These are phyloP conservation scores for Romanogobio albipinnatus DNA, from an alignment of 2,113 vertebrate genomes.

Conservation along the genomic window DNA sequence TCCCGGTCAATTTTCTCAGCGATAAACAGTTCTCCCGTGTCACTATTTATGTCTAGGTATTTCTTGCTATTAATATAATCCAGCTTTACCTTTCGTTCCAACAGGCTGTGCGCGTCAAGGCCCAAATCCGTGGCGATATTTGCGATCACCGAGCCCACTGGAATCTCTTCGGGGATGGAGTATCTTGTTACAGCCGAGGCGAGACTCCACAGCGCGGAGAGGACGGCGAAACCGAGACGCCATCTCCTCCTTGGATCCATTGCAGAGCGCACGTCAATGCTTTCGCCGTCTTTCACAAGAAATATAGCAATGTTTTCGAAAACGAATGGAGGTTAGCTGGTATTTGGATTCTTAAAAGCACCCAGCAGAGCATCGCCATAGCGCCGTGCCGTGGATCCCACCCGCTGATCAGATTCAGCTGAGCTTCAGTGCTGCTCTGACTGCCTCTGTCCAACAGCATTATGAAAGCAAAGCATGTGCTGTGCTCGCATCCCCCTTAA, in stretches of 20 bases:
- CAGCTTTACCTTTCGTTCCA: slow-evolving; percentile 74
- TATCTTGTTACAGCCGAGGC: slow-evolving; percentile 74
- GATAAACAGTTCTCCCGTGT: slow-evolving; percentile 75
- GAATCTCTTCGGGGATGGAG: slow-evolving; percentile 80
- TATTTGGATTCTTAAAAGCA: background rate
- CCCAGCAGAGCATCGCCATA: slow-evolving; percentile 16
- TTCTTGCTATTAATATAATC: slow-evolving; percentile 75
- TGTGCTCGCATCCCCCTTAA: background rate
- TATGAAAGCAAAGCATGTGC: background rate
- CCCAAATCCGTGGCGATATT: slow-evolving; percentile 78
- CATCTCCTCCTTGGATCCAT: slow-evolving; percentile 57
- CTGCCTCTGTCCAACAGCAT: background rate
- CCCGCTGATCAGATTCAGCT: slow-evolving; percentile 11
- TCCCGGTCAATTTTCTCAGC: slow-evolving; percentile 80
- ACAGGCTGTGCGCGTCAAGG: slow-evolving; percentile 71
- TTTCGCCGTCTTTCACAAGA: background rate
- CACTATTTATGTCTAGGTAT: slow-evolving; percentile 79
- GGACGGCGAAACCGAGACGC: slow-evolving; percentile 55
- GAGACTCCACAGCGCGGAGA: slow-evolving; percentile 67
- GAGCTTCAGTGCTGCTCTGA: background rate
- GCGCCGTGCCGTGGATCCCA: slow-evolving; percentile 31
- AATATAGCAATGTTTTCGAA: background rate
- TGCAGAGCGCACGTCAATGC: background rate
- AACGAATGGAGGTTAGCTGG: background rate
- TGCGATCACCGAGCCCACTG: slow-evolving; percentile 77